Percentiles rank a stretch among this genome's conserved stretches.
These are phyloP conservation scores for Esox lucius DNA, from an alignment of 2,797 vertebrate genomes.

Conservation along the genomic window DNA sequence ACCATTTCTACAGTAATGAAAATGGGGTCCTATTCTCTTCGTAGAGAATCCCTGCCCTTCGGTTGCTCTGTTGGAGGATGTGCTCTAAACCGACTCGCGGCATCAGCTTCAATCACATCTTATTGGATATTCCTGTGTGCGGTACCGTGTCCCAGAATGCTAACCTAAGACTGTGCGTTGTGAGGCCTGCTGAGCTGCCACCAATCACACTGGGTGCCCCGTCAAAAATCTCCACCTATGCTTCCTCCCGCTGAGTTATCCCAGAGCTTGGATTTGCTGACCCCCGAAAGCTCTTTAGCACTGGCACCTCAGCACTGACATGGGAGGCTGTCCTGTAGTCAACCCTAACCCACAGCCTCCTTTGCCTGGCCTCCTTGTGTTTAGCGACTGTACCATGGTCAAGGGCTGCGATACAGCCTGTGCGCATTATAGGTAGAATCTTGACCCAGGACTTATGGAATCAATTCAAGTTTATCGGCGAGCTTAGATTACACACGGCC, in stretches of 20 bases:
- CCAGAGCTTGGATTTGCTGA: constrained; percentile 32
- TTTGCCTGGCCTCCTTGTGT: not conserved
- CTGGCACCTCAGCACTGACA: constrained; percentile 23
- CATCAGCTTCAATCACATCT: not conserved
- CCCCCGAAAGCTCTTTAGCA: constrained; percentile 28
- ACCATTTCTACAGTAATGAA: not conserved
- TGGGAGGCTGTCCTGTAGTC: constrained; percentile 9
- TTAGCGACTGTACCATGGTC: not conserved
- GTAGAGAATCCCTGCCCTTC: not conserved
- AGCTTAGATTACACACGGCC: not conserved
- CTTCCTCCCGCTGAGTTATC: constrained; percentile 26
- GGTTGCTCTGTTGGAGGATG: not conserved
- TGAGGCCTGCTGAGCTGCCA: constrained; percentile 31
- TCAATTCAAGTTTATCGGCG: not conserved
- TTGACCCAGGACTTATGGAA: not conserved
- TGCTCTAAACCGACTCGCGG: not conserved
- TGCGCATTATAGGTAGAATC: too few species aligned
- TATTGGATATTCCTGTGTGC: not conserved
- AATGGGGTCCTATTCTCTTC: not conserved
- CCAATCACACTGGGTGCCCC: constrained; percentile 22
- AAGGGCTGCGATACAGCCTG: not conserved
- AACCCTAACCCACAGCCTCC: not conserved
- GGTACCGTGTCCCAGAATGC: constrained; percentile 12
- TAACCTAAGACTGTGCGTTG: constrained; percentile 30
- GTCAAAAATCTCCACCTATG: constrained; percentile 29